Percentiles rank a stretch among this genome's conserved stretches.
phyloP scores from a whole-genome alignment of 2,113 vertebrate genomes.

The Urocitellus parryii region DNA sequence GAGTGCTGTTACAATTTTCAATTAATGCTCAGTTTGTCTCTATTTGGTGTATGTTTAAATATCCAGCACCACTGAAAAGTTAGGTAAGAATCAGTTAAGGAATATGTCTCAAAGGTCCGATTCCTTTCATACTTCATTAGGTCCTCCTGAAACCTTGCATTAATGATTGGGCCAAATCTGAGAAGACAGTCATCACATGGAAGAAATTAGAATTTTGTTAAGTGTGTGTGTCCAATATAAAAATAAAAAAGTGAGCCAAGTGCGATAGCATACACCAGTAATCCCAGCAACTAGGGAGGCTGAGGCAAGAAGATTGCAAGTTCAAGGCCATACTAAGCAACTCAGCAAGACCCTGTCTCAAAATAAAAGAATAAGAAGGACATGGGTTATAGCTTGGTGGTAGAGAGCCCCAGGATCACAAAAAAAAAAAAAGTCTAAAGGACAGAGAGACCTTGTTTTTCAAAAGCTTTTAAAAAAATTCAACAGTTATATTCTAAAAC shows the following conservation, averaged over 20 bases:
- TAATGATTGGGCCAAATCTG: constrained; percentile 77
- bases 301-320: no score
- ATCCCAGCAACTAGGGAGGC: no score
- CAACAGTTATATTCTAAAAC: constrained; percentile 76
- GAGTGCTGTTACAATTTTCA: background rate
- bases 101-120: constrained; percentile 75
- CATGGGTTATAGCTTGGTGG: no score
- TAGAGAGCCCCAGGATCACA: no score
- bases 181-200: constrained; percentile 21
- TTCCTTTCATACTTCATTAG: constrained; percentile 57
- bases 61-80: constrained; percentile 34
- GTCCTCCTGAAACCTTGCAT: constrained; percentile 68
- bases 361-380: no score
- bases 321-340: no score
- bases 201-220: constrained; percentile 68
- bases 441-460: constrained; percentile 60
- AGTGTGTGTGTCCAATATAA: constrained; percentile 49
- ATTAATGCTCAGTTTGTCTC: constrained; percentile 27
- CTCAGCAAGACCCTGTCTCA: no score
- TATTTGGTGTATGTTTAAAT: constrained; percentile 63
- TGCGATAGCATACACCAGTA: no score
- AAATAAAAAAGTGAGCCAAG: background rate
- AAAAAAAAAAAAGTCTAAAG: constrained; percentile 72
- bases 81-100: constrained; percentile 4
- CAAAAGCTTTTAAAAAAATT: constrained; percentile 54